Conservation (phyloP, 2,113 vertebrate species). For the Potamarius usumacintae region DNA sequence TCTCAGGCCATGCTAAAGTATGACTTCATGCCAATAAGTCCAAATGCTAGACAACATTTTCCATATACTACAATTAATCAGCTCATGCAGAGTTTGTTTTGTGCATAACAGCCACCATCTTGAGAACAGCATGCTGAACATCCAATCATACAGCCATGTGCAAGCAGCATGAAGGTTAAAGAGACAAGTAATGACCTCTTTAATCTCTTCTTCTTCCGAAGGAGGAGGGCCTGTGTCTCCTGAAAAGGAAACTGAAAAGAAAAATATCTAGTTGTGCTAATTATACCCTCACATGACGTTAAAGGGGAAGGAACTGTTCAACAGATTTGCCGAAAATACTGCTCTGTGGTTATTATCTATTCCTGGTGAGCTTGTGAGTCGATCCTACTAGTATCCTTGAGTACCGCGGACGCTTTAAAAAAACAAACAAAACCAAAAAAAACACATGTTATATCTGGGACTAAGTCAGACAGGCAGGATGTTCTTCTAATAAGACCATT, state of each 20-base stretch:
- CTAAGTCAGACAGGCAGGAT: conserved; percentile 22
- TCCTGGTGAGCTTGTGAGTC: neutral
- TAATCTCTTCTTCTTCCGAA: conserved; percentile 36
- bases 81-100: neutral
- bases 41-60: neutral
- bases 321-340: conserved; percentile 24
- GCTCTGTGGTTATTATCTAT: conserved; percentile 31
- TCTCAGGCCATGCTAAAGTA: neutral
- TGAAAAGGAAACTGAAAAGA: conserved; percentile 41
- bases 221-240: conserved; percentile 27
- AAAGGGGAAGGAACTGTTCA: conserved; percentile 24
- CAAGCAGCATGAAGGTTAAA: conserved; percentile 52
- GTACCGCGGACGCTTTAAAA: neutral
- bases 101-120: neutral
- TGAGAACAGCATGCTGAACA: conserved; percentile 25
- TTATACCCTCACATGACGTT: conserved; percentile 50
- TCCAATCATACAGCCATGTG: conserved; percentile 12
- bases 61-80: neutral
- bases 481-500: conserved; percentile 22
- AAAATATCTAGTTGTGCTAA: conserved; percentile 50
- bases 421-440: conserved; percentile 12
- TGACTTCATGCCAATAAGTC: neutral
- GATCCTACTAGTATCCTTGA: neutral
- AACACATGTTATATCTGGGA: neutral
- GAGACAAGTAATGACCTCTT: conserved; percentile 28